These are phyloP conservation scores for Lycocerus yunnanus DNA, from an alignment of 2,888 invertebrate genomes.

Conservation along the genomic window DNA sequence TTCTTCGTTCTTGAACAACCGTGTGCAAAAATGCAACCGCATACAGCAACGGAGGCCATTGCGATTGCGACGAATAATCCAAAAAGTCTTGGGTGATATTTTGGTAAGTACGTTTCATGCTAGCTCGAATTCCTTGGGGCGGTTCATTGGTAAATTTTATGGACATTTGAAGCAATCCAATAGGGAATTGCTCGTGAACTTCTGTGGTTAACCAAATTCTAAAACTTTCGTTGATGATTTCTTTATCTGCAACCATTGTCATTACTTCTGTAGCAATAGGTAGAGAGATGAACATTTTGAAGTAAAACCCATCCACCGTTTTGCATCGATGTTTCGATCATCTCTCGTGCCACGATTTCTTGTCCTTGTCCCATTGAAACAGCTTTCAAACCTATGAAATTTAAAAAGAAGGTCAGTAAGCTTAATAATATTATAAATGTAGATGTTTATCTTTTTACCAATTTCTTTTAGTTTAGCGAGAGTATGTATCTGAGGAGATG, in stretches of 20 bases:
- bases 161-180: constrained; percentile 84
- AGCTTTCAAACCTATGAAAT: constrained; percentile 71
- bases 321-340: constrained; percentile 52
- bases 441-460: constrained; percentile 61
- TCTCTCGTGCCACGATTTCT: constrained; percentile 62
- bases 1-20: constrained; percentile 91
- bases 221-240: constrained; percentile 80
- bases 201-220: constrained; percentile 95
- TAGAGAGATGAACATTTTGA: constrained; percentile 96
- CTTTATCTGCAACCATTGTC: constrained; percentile 85
- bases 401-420: background rate
- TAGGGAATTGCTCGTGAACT: constrained; percentile 91
- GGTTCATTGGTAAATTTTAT: constrained; percentile 98
- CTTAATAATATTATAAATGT: background rate
- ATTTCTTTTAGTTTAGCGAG: constrained; percentile 86
- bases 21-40: constrained; percentile 95
- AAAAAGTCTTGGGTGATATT: constrained; percentile 86
- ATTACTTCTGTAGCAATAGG: constrained; percentile 93
- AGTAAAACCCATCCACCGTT: constrained; percentile 91
- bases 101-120: constrained; percentile 93
- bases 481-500: constrained; percentile 88
- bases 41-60: constrained; percentile 93
- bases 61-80: constrained; percentile 87
- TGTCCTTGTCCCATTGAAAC: constrained; percentile 99
- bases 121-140: constrained; percentile 92